These are phyloP conservation scores for Euproctis similis DNA, from an alignment of 2,888 invertebrate species.

Conservation along the genomic window DNA sequence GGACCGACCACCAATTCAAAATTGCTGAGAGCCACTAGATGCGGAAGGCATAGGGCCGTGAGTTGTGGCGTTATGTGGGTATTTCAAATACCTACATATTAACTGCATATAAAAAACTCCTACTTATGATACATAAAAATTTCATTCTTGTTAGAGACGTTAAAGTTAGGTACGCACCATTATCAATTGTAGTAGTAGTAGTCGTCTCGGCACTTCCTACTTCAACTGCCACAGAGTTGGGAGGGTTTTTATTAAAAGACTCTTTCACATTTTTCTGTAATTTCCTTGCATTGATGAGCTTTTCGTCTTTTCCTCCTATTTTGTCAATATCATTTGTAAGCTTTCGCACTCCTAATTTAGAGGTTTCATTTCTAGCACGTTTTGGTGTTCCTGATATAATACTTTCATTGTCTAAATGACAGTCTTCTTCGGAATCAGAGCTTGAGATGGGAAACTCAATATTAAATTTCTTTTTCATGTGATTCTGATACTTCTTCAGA, in stretches of 20 bases:
- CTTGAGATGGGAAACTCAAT: slow-evolving; percentile 40
- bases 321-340: background rate
- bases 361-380: slow-evolving; percentile 11
- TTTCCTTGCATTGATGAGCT: too few relatives aligned
- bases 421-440: slow-evolving; percentile 36
- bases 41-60: too few relatives aligned
- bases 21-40: too few relatives aligned
- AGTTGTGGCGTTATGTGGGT: too few relatives aligned
- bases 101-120: too few relatives aligned
- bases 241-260: slow-evolving; percentile 11
- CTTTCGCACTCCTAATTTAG: background rate
- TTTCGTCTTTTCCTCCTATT: slow-evolving; percentile 1
- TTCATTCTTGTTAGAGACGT: too few relatives aligned
- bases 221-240: slow-evolving; percentile 41
- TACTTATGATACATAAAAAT: too few relatives aligned
- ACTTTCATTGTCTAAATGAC: slow-evolving; percentile 14
- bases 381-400: slow-evolving; percentile 35
- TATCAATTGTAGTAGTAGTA: slow-evolving; percentile 25
- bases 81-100: too few relatives aligned
- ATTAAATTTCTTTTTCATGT: slow-evolving; percentile 43
- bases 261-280: too few relatives aligned
- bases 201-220: slow-evolving; percentile 31
- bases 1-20: too few relatives aligned
- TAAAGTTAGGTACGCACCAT: too few relatives aligned
- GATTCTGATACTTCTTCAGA: slow-evolving; percentile 36